Conservation (phyloP, 2,113 vertebrate genomes). For the Aramus guarauna region DNA sequence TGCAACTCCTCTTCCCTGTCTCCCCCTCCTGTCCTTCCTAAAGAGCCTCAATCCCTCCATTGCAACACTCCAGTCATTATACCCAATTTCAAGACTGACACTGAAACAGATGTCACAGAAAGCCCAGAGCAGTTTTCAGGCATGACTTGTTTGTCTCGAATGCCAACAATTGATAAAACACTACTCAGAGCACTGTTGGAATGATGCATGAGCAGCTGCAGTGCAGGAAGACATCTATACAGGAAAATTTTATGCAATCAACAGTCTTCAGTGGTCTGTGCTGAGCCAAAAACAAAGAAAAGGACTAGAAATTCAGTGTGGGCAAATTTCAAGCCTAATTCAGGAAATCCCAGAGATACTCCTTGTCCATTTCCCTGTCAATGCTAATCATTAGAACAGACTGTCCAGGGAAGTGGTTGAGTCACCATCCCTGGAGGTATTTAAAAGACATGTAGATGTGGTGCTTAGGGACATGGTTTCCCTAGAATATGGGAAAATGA, state of each 20-base stretch:
- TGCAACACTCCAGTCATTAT: neutral
- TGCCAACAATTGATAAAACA: neutral
- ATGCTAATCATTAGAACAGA: no score
- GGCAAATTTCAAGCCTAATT: neutral
- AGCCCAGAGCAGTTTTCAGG: neutral
- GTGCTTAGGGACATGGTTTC: no score
- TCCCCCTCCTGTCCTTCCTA: neutral
- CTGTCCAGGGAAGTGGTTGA: no score
- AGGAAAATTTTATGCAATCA: neutral
- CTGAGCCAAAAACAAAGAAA: neutral
- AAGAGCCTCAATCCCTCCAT: neutral
- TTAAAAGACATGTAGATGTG: no score
- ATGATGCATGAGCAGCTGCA: neutral
- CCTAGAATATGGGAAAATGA: neutral
- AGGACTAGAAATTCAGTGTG: neutral
- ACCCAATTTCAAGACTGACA: neutral
- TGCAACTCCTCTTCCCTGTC: neutral
- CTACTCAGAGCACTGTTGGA: neutral
- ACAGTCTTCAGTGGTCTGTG: neutral
- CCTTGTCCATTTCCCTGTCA: neutral
- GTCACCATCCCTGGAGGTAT: no score
- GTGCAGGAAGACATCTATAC: neutral
- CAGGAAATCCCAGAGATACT: neutral
- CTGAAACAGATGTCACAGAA: neutral
- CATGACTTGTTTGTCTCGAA: neutral